These are phyloP conservation scores for Cyanocitta stelleri DNA, from an alignment of 2,113 vertebrate genomes.

Conservation along the genomic window DNA sequence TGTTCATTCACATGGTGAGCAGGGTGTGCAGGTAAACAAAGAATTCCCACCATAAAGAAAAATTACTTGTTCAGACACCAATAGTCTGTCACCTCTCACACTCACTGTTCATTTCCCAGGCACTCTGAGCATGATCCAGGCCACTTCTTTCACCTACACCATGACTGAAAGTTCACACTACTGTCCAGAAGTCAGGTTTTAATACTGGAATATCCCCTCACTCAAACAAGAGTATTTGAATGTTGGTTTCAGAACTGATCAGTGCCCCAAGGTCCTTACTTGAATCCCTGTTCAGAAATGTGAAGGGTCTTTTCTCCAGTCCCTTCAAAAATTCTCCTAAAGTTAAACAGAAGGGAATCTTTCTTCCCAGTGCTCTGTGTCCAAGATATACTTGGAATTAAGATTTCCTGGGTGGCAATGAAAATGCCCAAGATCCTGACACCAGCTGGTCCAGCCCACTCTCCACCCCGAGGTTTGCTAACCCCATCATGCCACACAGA, in stretches of 20 bases:
- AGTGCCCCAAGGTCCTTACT: not conserved
- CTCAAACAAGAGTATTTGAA: not conserved
- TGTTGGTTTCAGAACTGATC: not conserved
- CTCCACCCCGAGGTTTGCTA: not conserved
- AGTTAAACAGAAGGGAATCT: not conserved
- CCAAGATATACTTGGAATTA: not conserved
- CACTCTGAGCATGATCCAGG: not conserved
- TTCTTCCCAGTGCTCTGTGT: not conserved
- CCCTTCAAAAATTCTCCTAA: not conserved
- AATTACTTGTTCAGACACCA: not conserved
- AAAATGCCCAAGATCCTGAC: not conserved
- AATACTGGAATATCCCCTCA: not conserved
- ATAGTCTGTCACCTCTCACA: not conserved
- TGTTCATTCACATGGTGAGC: not conserved
- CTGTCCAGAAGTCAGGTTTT: not conserved
- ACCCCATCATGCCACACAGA: conserved; percentile 2
- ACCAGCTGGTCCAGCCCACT: not conserved
- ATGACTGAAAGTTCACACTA: not conserved
- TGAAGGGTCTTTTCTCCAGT: not conserved
- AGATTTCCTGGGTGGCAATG: not conserved
- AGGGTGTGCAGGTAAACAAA: not conserved
- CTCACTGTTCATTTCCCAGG: not conserved
- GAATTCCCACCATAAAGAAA: not conserved
- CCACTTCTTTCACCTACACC: not conserved
- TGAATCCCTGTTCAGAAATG: not conserved